Percentiles rank a stretch among this genome's conserved stretches.
Conservation (phyloP, 2,113 vertebrate genomes). For the Crotalus tigris region DNA sequence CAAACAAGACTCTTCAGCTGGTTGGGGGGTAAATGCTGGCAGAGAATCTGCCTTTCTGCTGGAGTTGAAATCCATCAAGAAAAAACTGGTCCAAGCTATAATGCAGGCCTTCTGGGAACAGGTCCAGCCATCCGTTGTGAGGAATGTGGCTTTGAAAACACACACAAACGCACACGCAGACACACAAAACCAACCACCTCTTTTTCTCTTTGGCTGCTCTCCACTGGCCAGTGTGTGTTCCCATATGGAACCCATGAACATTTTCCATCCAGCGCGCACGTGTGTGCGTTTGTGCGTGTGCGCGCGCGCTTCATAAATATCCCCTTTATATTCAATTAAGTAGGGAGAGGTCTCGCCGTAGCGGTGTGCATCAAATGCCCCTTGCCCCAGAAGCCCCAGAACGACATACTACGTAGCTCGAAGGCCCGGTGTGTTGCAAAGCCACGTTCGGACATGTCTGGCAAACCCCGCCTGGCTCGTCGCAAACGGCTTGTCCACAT, state of each 20-base stretch:
- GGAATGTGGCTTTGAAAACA: constrained; percentile 31
- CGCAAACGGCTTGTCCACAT: constrained; percentile 52
- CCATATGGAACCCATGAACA: constrained; percentile 72
- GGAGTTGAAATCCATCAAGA: constrained; percentile 52
- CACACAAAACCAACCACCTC: constrained; percentile 46
- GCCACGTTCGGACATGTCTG: constrained; percentile 64
- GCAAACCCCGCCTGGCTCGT: constrained; percentile 60
- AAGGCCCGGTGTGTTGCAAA: constrained; percentile 55
- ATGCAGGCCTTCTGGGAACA: constrained; percentile 64
- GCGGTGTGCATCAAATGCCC: background rate
- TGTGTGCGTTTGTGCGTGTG: background rate
- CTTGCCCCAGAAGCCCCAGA: constrained; percentile 41
- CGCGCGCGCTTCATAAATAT: background rate
- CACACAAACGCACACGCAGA: background rate
- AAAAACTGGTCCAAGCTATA: constrained; percentile 60
- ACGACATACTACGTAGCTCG: constrained; percentile 52
- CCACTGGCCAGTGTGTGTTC: constrained; percentile 55
- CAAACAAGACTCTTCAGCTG: background rate
- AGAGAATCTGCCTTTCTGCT: constrained; percentile 36
- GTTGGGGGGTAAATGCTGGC: constrained; percentile 1
- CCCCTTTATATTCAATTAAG: constrained; percentile 56
- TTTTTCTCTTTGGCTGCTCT: constrained; percentile 57
- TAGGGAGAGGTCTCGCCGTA: background rate
- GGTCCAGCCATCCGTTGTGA: constrained; percentile 62
- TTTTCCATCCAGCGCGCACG: constrained; percentile 67